Conservation (phyloP, 1,140 invertebrate genomes). For the Drosophila saltans region DNA sequence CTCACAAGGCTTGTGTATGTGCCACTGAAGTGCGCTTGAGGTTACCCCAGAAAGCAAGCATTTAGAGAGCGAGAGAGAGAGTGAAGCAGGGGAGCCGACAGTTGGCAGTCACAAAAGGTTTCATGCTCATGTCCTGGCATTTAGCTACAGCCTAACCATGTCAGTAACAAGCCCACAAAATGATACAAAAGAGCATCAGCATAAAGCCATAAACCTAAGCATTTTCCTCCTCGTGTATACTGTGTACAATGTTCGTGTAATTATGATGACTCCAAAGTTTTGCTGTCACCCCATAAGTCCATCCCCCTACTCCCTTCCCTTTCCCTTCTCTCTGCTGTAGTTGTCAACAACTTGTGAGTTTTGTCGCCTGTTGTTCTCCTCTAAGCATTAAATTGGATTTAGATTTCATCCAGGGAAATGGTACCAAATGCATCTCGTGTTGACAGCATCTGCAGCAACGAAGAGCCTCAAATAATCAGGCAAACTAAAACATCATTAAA, state of each 20-base stretch:
- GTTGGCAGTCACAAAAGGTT: conserved; percentile 19
- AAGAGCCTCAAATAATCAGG: conserved; percentile 9
- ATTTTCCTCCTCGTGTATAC: conserved; percentile 32
- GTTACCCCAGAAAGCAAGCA: conserved; percentile 41
- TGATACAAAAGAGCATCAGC: conserved; percentile 52
- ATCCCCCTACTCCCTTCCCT: background rate
- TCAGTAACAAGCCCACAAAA: conserved; percentile 40
- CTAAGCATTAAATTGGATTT: background rate
- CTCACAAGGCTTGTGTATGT: conserved; percentile 58
- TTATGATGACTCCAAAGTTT: conserved; percentile 54
- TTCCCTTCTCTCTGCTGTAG: conserved; percentile 16
- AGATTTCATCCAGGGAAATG: background rate
- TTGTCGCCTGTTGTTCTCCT: conserved; percentile 5
- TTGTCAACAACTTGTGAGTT: background rate
- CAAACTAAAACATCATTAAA: conserved; percentile 28
- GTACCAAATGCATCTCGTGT: background rate
- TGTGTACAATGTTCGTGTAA: conserved; percentile 60
- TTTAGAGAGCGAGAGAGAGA: conserved; percentile 15
- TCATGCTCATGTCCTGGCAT: conserved; percentile 35
- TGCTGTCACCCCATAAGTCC: conserved; percentile 31
- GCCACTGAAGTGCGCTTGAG: conserved; percentile 71
- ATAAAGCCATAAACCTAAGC: conserved; percentile 55
- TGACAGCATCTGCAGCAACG: conserved; percentile 17
- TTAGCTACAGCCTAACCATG: conserved; percentile 43
- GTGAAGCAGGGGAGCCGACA: conserved; percentile 13